Evolutionary conservation across 2,797 vertebrate genomes (phyloP), one percentile per base, ranked within the genome.

Genomic region (Echiichthys vipera): DNA sequence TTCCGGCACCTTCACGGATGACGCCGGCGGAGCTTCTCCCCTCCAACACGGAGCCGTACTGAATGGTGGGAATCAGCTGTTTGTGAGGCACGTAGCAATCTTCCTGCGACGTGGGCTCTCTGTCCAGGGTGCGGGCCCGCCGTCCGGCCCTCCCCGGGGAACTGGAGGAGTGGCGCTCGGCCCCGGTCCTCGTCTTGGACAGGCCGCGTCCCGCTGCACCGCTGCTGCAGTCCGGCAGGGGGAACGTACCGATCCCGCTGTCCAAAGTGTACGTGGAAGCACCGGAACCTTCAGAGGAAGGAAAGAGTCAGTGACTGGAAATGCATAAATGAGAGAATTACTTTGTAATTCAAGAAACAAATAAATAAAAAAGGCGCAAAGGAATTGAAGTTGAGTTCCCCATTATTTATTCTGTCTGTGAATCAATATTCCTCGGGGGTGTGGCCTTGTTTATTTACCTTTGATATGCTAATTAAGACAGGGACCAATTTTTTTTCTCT

Each of bases 211-310:
- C 94, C 0, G 96, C 94, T 0, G 94, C 94, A 0, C 97, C 95
- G 12, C 93, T 92, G 46, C 94, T 95, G 58, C 97, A 97, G 87
- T 98, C 98, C 0, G 98, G 98, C 14, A 97, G 94, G 0, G 98
- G 98, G 85, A 99, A 99, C 7, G 98, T 99, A 7, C 98, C 98
- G 7, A 99, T 99, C 66, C 98, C 98, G 2, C 98, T 99, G 94
- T 98, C 98, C 89, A 98, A 91, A 0, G 98, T 99, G 92, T 98
- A 95, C 0, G 97, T 98, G 89, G 97, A 95, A 0, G 97, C 97
- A 10, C 96, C 95, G 0, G 97, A 98, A 40, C 95, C 98, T 97
- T 92, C 5, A 30, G 71, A 59, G 37, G 17, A 8, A 14, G 14
- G 18, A 61, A 3, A 50, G 13, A 50, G 7, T 17, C 50, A 29